Percentiles rank a stretch among this genome's conserved stretches.
Conservation (phyloP, 1,140 invertebrate species). For the Oncopeltus fasciatus region DNA sequence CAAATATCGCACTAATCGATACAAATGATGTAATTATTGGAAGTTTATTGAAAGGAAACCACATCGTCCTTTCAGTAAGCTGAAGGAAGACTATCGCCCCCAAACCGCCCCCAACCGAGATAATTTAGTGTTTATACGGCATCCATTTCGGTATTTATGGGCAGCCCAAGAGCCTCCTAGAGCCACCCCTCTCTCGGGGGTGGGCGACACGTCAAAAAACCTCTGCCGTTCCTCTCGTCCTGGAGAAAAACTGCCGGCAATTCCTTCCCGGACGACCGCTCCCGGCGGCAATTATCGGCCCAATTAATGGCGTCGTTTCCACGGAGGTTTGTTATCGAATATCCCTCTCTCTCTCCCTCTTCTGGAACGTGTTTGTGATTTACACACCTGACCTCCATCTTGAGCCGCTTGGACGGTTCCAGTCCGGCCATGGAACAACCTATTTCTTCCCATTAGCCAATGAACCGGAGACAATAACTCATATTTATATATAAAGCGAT, state of each 20-base stretch:
- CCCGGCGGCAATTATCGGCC: background rate
- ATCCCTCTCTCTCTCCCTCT: too few relatives aligned
- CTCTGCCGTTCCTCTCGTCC: background rate
- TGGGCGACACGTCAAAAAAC: background rate
- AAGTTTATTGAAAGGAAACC: too few relatives aligned
- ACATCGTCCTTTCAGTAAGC: too few relatives aligned
- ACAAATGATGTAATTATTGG: too few relatives aligned
- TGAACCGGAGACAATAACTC: background rate
- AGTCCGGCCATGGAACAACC: background rate
- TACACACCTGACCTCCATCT: background rate
- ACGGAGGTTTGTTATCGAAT: background rate
- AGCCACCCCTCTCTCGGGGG: too few relatives aligned
- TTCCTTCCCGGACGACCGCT: background rate
- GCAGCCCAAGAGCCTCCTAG: too few relatives aligned
- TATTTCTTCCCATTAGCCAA: background rate
- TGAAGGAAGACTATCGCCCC: too few relatives aligned
- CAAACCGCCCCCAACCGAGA: too few relatives aligned
- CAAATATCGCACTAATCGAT: too few relatives aligned
- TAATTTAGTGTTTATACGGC: background rate
- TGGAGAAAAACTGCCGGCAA: background rate
- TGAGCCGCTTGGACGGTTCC: background rate
- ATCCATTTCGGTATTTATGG: background rate
- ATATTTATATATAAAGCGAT: too few relatives aligned
- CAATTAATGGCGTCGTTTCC: background rate
- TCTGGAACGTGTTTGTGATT: background rate